phyloP scores from a whole-genome alignment of 2,113 vertebrate genomes.

The Zingel zingel region DNA sequence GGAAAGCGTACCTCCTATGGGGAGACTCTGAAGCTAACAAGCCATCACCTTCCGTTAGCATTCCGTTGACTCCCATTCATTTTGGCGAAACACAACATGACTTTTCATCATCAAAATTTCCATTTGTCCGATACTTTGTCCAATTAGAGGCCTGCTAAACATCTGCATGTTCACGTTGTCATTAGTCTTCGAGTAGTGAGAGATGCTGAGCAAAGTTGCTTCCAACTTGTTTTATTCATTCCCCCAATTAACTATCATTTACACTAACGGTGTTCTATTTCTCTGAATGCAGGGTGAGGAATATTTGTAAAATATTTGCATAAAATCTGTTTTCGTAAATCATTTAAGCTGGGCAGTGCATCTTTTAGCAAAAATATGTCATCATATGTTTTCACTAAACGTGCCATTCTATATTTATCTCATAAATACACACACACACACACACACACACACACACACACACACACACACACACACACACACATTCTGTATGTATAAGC shows the following conservation, averaged over 20 bases:
- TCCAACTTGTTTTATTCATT: background rate
- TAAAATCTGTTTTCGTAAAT: constrained; percentile 26
- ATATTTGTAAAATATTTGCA: background rate
- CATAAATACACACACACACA: background rate
- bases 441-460: constrained; percentile 5
- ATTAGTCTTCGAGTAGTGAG: background rate
- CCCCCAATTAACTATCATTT: background rate
- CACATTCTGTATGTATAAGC: background rate
- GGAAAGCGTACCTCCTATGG: too few species aligned
- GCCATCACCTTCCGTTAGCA: too few species aligned
- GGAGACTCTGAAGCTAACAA: too few species aligned
- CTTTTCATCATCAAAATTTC: too few species aligned
- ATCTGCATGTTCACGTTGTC: too few species aligned
- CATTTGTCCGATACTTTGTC: too few species aligned
- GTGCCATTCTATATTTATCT: background rate
- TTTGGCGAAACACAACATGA: too few species aligned
- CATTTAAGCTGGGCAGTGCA: constrained; percentile 12
- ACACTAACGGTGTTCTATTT: background rate
- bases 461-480: constrained; percentile 17
- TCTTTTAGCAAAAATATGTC: constrained; percentile 23
- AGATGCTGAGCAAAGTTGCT: background rate
- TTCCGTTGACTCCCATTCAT: too few species aligned
- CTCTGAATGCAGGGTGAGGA: background rate
- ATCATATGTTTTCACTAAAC: constrained; percentile 9
- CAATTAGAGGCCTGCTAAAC: too few species aligned